Base-by-base conservation (phyloP, 2,888 invertebrate genomes). In the Cantharis lateralis region DNA sequence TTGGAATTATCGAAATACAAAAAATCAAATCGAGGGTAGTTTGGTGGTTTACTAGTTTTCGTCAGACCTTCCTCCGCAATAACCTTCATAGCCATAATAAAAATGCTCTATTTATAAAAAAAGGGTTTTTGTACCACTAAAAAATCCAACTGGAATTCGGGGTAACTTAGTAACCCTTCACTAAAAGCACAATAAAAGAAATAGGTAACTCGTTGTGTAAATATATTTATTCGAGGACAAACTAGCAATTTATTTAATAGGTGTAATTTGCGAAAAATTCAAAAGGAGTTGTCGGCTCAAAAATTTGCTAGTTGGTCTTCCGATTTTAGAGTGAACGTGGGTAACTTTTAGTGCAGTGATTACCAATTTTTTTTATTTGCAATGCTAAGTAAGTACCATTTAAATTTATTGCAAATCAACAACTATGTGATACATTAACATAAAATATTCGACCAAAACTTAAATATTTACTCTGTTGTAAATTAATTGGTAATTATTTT, bases 181-280 rank as follows among this genome's bases (percentile, higher is more conserved):
- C 79, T 82, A 81, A 82, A 81, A 80, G 80, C 80, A 80, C 80
- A 84, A 84, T 84, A 84, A 84, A 82, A 81, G 78, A 78, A 81
- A 83, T 82, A 81, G 82, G 79, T 82, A 82, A 81, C 77, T 74
- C 72, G 48, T 48, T 48, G 48, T 78, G 75, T 76, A 78, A 77
- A 81, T 80, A 81, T 81, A 80, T 80, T 76, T 70, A 82, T 81
- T 83, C 82, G 84, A 85, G 85, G 85, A 81, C 85, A 81, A 81
- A 77, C 71, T 72, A 72, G 81, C 81, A 82, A 82, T 84, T 84
- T 83, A 79, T 81, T 82, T 82, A 80, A 80, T 81, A 80, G 80
- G 78, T 80, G 76, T 73, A 74, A 80, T 71, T 75, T 79, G 75
- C 74, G 72, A 72, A 76, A 72, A 69, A 71, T 68, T 76, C 68